A percentile compares a stretch with the other conserved stretches of the same genome.
Evolutionary conservation across 2,797 vertebrate genomes (phyloP).

Genomic region (Rhinichthys osculus): DNA sequence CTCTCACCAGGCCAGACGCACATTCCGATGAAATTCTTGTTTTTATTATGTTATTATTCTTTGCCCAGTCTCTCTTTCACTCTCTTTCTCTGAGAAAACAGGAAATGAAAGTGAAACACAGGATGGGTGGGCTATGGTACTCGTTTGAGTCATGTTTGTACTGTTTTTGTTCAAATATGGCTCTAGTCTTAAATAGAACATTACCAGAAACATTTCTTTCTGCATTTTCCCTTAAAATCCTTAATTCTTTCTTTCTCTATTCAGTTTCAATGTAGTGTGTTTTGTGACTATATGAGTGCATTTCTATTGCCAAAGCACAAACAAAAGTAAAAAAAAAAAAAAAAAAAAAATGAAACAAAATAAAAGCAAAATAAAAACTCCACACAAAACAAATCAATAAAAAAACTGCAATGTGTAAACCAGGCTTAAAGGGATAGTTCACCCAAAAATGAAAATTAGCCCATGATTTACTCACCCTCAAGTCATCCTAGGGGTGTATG

Average conservation of each 20-base stretch:
- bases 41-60: conserved; percentile 5
- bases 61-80: background rate
- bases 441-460: no score
- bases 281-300: background rate
- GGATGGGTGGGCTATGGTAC: conserved; percentile 24
- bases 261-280: background rate
- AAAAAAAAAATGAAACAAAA: background rate
- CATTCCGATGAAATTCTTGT: background rate
- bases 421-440: no score
- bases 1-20: conserved; percentile 33
- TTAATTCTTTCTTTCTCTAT: background rate
- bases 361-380: no score
- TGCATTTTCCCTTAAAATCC: background rate
- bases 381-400: no score
- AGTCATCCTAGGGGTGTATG: no score
- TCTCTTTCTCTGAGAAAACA: conserved; percentile 41
- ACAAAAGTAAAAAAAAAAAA: background rate
- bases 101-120: conserved; percentile 43
- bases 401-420: background rate
- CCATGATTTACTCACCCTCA: no score
- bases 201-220: background rate
- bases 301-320: background rate
- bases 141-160: conserved; percentile 62
- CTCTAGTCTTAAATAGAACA: background rate
- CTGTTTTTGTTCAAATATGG: conserved; percentile 21